These are phyloP conservation scores for Lottia scabra DNA, from an alignment of 2,888 invertebrate genomes.

Conservation along the genomic window DNA sequence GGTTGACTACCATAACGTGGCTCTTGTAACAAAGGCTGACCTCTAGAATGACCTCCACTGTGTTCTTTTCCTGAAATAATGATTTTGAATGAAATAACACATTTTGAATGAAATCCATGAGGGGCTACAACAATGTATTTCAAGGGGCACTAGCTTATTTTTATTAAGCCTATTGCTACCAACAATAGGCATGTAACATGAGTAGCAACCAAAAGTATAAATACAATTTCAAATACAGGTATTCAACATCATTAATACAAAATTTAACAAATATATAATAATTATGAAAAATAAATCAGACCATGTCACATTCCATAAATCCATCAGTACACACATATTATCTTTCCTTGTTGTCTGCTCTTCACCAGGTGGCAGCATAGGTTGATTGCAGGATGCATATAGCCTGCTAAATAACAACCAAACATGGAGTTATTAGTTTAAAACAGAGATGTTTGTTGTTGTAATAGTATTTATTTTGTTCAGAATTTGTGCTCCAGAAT, in stretches of 20 bases:
- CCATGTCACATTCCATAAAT: too few species aligned
- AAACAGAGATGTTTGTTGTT: too few species aligned
- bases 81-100: too few species aligned
- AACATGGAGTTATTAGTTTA: too few species aligned
- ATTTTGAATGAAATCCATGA: too few species aligned
- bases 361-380: background rate
- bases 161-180: slow-evolving; percentile 15
- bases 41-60: slow-evolving; percentile 27
- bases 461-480: too few species aligned
- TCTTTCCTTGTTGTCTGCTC: background rate
- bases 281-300: background rate
- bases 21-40: slow-evolving; percentile 53
- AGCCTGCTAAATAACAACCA: background rate
- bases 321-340: too few species aligned
- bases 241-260: background rate
- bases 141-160: too few species aligned
- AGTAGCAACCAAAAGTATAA: background rate
- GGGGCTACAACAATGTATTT: too few species aligned
- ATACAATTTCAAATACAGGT: background rate
- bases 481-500: too few species aligned
- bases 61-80: slow-evolving; percentile 7
- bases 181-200: slow-evolving; percentile 12
- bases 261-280: background rate
- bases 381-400: background rate
- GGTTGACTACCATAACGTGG: slow-evolving; percentile 53